Evolutionary conservation across 2,888 invertebrate species (phyloP).

Genomic region (Aporophyla nigra): DNA sequence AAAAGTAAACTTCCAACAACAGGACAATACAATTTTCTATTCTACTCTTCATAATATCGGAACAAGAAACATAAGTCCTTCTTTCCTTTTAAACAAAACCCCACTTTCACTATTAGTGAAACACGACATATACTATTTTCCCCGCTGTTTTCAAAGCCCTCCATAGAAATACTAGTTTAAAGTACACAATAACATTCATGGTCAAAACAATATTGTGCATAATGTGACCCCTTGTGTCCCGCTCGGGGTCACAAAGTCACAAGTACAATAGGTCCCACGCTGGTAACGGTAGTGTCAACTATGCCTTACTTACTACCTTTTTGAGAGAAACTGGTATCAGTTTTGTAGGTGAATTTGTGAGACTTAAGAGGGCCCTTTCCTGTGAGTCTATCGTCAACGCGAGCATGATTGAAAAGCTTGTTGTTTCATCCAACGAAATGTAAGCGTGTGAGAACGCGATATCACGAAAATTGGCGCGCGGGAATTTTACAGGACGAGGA

Average conservation of each 20-base stretch:
- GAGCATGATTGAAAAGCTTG: no score
- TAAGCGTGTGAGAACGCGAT: no score
- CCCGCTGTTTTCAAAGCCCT: constrained; percentile 45
- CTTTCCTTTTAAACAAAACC: not conserved
- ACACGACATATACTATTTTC: not conserved
- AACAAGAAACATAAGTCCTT: not conserved
- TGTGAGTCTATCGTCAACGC: no score
- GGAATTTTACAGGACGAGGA: no score
- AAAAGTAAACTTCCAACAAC: no score
- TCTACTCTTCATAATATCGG: not conserved
- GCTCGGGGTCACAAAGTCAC: constrained; percentile 49
- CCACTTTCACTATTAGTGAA: constrained; percentile 10
- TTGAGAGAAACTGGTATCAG: constrained; percentile 28
- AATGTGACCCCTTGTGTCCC: constrained; percentile 50
- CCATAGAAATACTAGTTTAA: constrained; percentile 44
- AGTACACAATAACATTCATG: constrained; percentile 52
- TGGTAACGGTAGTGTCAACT: constrained; percentile 56
- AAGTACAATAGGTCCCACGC: constrained; percentile 52
- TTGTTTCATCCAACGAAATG: no score
- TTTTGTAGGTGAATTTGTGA: not conserved
- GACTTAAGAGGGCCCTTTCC: not conserved
- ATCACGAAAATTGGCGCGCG: no score
- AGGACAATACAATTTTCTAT: no score
- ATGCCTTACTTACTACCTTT: constrained; percentile 10
- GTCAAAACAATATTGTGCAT: constrained; percentile 61